phyloP scores from a whole-genome alignment of 2,797 vertebrate genomes.

The Galaxias olidus region DNA sequence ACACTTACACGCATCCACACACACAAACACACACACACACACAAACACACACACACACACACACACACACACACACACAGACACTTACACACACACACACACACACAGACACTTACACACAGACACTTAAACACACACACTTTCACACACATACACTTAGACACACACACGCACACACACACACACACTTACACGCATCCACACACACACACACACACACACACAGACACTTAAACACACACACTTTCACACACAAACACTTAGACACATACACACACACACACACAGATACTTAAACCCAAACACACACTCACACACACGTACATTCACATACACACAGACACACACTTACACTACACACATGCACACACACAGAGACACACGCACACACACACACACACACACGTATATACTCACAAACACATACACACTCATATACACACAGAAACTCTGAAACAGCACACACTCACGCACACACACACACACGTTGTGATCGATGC shows the following conservation, averaged over 20 bases:
- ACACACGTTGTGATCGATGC: no score
- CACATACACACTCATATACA: neutral
- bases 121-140: no score
- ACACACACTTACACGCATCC: neutral
- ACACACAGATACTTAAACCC: slow-evolving; percentile 14
- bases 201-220: neutral
- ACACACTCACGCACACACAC: no score
- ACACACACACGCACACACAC: slow-evolving; percentile 11
- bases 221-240: neutral
- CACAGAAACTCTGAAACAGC: no score
- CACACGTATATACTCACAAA: slow-evolving; percentile 5
- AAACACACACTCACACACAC: neutral
- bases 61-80: slow-evolving; percentile 8
- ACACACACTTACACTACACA: neutral
- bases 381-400: neutral
- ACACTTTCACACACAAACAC: neutral
- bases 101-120: no score
- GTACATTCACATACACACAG: neutral
- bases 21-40: neutral
- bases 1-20: neutral
- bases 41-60: neutral
- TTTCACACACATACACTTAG: no score
- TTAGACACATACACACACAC: neutral
- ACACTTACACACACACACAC: neutral
- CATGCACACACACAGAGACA: neutral